Evolutionary conservation across 2,888 invertebrate species (phyloP).

Genomic region (Yponomeuta evonymella): DNA sequence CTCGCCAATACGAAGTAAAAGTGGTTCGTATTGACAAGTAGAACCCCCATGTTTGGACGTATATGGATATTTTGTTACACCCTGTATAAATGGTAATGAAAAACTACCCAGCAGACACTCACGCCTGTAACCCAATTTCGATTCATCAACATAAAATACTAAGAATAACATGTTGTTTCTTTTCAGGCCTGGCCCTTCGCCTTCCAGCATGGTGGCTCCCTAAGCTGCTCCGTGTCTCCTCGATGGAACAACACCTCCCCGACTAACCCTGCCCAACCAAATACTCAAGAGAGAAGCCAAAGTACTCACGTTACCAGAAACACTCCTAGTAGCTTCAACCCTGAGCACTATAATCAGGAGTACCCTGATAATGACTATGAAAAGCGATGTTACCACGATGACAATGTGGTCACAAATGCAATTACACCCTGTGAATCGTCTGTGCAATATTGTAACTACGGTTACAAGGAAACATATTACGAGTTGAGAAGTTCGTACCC

Average conservation of each 20-base stretch:
- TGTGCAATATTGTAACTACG: constrained; percentile 58
- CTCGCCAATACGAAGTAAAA: too few relatives aligned
- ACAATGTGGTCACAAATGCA: constrained; percentile 44
- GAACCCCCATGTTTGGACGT: too few relatives aligned
- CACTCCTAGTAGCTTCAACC: neutral
- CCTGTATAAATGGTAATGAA: too few relatives aligned
- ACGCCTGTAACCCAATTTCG: too few relatives aligned
- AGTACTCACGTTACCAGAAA: constrained; percentile 14
- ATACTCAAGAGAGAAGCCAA: constrained; percentile 4
- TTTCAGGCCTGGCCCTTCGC: constrained; percentile 90
- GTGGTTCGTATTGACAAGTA: too few relatives aligned
- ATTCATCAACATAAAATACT: too few relatives aligned
- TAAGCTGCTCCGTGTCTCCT: constrained; percentile 65
- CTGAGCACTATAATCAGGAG: neutral
- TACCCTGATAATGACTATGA: constrained; percentile 48
- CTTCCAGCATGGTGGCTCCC: constrained; percentile 79
- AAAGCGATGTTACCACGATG: constrained; percentile 44
- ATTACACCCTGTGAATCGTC: constrained; percentile 29
- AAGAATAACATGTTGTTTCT: constrained; percentile 13
- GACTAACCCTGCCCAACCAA: constrained; percentile 28
- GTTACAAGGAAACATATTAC: constrained; percentile 62
- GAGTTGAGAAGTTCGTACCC: constrained; percentile 53
- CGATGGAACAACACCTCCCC: constrained; percentile 42
- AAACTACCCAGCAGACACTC: too few relatives aligned
- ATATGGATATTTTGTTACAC: too few relatives aligned